Evolutionary conservation across 2,797 vertebrate genomes (phyloP).

Genomic region (Chelmon rostratus): DNA sequence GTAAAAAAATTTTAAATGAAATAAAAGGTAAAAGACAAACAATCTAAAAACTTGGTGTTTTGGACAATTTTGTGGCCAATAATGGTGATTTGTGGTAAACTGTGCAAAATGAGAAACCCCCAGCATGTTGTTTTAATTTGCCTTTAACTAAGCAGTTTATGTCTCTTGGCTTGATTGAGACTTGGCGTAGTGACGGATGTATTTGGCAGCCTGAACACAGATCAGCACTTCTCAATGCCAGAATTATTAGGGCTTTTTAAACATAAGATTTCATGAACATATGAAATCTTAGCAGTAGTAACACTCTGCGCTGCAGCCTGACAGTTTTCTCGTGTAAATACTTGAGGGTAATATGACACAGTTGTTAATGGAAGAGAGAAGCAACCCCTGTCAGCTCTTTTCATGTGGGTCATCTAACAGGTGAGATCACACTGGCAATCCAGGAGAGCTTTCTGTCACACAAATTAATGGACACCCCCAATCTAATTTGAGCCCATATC

Average conservation of each 20-base stretch:
- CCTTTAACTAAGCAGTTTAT: conserved; percentile 21
- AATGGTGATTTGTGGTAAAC: conserved; percentile 11
- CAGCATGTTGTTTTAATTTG: conserved; percentile 12
- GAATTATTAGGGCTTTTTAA: conserved; percentile 19
- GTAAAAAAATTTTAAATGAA: too few relatives aligned
- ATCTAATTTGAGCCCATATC: conserved; percentile 57
- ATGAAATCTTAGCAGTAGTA: background rate
- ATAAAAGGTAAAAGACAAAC: background rate
- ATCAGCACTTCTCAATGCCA: conserved; percentile 34
- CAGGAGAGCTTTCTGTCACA: conserved; percentile 44
- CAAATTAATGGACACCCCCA: conserved; percentile 63
- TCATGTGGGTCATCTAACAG: conserved; percentile 60
- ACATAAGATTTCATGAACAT: conserved; percentile 18
- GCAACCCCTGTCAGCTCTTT: conserved; percentile 31
- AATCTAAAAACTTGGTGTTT: background rate
- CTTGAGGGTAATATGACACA: conserved; percentile 29
- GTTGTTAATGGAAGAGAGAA: conserved; percentile 37
- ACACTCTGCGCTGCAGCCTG: background rate
- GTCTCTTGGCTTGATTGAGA: conserved; percentile 31
- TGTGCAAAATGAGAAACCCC: conserved; percentile 15
- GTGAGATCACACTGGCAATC: conserved; percentile 56
- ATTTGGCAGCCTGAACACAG: conserved; percentile 47
- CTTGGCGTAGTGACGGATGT: conserved; percentile 16
- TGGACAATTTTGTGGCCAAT: background rate
- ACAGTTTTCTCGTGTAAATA: conserved; percentile 1